A percentile compares a stretch with the other conserved stretches of the same genome.
Evolutionary conservation across 2,113 vertebrate genomes (phyloP).

Genomic region (Garra rufa): DNA sequence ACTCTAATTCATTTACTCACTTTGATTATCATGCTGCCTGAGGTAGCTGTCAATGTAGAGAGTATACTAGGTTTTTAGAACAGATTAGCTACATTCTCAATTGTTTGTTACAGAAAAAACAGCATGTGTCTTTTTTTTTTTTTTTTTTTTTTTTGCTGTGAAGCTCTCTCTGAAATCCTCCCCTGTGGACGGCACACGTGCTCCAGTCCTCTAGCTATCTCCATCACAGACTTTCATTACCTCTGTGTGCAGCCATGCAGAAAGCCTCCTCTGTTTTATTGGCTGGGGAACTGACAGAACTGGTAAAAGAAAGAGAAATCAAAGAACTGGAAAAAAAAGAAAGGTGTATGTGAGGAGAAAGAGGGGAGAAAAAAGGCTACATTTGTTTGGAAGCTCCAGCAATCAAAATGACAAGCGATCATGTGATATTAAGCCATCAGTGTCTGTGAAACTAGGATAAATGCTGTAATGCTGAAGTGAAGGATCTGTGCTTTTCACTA

Average conservation of each 20-base stretch:
- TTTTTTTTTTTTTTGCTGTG: neutral
- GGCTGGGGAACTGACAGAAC: slow-evolving; percentile 48
- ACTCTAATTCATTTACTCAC: neutral
- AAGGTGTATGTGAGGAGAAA: neutral
- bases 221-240: slow-evolving; percentile 33
- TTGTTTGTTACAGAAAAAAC: neutral
- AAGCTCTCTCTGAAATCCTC: neutral
- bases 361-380: neutral
- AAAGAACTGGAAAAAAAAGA: neutral
- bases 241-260: slow-evolving; percentile 30
- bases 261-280: slow-evolving; percentile 30
- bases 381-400: slow-evolving; percentile 24
- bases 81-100: neutral
- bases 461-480: neutral
- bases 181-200: neutral
- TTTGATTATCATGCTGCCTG: neutral
- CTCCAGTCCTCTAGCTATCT: slow-evolving; percentile 5
- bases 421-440: slow-evolving; percentile 25
- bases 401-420: slow-evolving; percentile 40
- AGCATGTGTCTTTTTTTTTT: neutral
- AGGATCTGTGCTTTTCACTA: neutral
- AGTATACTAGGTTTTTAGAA: neutral
- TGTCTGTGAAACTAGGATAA: slow-evolving; percentile 1
- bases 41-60: neutral
- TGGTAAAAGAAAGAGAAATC: slow-evolving; percentile 30